phyloP scores from a whole-genome alignment of 2,113 vertebrate species.

The Dunckerocampus dactyliophorus region DNA sequence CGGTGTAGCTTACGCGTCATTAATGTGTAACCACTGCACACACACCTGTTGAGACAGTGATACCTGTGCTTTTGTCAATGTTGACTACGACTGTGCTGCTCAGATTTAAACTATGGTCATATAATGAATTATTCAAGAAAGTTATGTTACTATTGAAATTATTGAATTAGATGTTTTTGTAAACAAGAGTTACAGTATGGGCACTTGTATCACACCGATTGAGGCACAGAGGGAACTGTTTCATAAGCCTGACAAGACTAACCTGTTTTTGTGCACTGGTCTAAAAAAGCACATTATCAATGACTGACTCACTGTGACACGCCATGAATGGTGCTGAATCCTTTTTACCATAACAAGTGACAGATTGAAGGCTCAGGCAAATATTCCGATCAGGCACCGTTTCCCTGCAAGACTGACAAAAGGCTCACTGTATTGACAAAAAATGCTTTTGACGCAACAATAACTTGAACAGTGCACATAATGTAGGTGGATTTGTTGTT shows the following conservation, averaged over 20 bases:
- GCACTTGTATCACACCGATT: neutral
- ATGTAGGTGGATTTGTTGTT: neutral
- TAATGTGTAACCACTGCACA: constrained; percentile 24
- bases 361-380: constrained; percentile 34
- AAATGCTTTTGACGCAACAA: constrained; percentile 14
- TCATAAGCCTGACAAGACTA: constrained; percentile 66
- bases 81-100: neutral
- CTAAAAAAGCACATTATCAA: constrained; percentile 60
- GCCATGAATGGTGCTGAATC: constrained; percentile 46
- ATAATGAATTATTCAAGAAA: neutral
- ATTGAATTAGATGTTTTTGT: neutral
- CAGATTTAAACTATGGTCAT: constrained; percentile 16
- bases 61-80: neutral
- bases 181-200: neutral
- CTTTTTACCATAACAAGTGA: constrained; percentile 46
- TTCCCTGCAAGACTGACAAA: constrained; percentile 6
- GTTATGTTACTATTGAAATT: too few species aligned
- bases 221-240: constrained; percentile 10
- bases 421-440: constrained; percentile 6
- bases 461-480: neutral
- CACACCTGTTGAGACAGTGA: constrained; percentile 35
- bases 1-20: neutral
- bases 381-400: constrained; percentile 34
- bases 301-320: constrained; percentile 64
- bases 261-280: constrained; percentile 73